Base-by-base conservation (phyloP, 2,797 vertebrate genomes). In the Cyclopterus lumpus region DNA sequence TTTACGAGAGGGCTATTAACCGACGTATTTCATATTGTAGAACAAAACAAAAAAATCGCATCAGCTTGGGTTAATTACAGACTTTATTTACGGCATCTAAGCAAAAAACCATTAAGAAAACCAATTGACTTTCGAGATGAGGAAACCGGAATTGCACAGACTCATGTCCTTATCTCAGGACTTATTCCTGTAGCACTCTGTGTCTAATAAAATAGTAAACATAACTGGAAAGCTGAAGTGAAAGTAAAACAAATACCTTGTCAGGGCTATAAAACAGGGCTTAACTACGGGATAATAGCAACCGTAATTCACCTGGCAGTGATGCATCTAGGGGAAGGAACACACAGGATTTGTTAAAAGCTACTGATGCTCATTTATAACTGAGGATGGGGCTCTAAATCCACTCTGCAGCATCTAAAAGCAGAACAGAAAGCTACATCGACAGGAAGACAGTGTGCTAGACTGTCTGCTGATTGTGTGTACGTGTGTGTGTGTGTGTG, bases 261-360 rank as follows among this genome's bases (percentile, higher is more conserved):
- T 84, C 67, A 67, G 71, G 20, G 63, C 86, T 6, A 63, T 84
- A 77, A 87, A 86, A 77, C 65, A 68, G 1, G 71, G 54, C 73
- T 81, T 86, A 80, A 88, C 68, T 73, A 71, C 48, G 84, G 60
- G 51, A 58, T 85, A 89, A 86, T 81, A 82, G 82, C 80, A 73
- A 67, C 72, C 57, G 83, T 81, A 76, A 85, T 69, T 88, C 72
- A 85, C 55, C 71, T 48, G 75, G 71, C 28, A 57, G 68, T 38
- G 53, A 70, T 67, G 75, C 61, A 63, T 84, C 81, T 59, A 34
- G 62, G 20, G 60, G 66, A 64, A 81, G 28, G 1, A 77, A 16
- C 61, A 57, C 67, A 62, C 24, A 74, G 62, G 55, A 75, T 82
- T 64, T 75, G 57, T 81, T 73, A 65, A 78, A 76, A 62, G 61